phyloP scores from a whole-genome alignment of 2,113 vertebrate species.

The Engraulis encrasicolus region DNA sequence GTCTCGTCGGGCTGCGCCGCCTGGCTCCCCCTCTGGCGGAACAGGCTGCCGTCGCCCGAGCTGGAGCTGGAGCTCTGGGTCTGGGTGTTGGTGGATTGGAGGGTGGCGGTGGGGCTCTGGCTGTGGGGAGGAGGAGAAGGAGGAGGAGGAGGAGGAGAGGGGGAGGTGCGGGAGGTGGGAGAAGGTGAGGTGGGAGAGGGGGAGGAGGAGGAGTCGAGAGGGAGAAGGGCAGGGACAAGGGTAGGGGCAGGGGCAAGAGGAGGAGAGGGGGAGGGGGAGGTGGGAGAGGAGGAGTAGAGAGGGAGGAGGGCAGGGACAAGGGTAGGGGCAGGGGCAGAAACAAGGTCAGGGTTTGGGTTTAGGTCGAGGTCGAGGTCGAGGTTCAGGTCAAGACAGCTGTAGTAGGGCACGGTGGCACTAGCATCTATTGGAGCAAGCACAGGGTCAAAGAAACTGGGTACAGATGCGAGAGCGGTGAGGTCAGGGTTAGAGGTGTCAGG shows the following conservation, averaged over 20 bases:
- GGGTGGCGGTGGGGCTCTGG: conserved; percentile 93
- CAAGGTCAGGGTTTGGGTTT: too few species aligned
- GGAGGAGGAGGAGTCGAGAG: too few species aligned
- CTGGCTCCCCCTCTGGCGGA: conserved; percentile 89
- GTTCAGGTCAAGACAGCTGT: not conserved
- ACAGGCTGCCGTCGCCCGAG: conserved; percentile 93
- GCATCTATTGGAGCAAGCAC: not conserved
- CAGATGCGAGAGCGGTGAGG: not conserved
- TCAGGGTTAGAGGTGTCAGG: not conserved
- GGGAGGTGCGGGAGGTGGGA: conserved; percentile 6
- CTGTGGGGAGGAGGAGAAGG: conserved; percentile 66
- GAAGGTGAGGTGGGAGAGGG: too few species aligned
- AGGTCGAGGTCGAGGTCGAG: not conserved
- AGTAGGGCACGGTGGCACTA: not conserved
- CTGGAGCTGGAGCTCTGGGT: conserved; percentile 98
- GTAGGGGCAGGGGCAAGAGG: conserved; percentile 16
- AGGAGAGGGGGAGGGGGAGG: too few species aligned
- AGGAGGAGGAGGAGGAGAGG: conserved; percentile 26
- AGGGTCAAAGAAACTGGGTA: not conserved
- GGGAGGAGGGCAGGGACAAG: conserved; percentile 23
- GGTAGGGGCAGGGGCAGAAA: conserved; percentile 7
- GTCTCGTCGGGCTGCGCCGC: conserved; percentile 93
- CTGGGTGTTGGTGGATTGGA: conserved; percentile 95
- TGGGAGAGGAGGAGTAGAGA: conserved; percentile 28
- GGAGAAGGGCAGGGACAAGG: conserved; percentile 23